A percentile compares a stretch with the other conserved stretches of the same genome.
phyloP scores from a whole-genome alignment of 2,113 vertebrate species.

The Etheostoma cragini region DNA sequence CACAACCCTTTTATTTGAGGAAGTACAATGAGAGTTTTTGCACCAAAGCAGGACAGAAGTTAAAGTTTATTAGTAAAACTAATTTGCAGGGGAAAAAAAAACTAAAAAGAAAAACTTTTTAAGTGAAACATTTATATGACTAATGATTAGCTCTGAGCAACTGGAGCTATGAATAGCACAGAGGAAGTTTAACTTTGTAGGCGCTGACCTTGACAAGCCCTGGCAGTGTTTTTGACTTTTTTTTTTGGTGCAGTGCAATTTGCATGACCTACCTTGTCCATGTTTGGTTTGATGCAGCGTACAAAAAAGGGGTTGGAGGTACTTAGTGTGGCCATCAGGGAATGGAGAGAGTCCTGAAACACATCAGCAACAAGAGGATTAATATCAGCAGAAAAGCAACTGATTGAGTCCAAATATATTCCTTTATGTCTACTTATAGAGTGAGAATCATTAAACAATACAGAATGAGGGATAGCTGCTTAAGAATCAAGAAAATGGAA shows the following conservation, averaged over 20 bases:
- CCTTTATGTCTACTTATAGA: background rate
- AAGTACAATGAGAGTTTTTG: constrained; percentile 64
- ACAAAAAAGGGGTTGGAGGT: constrained; percentile 94
- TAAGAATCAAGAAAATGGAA: background rate
- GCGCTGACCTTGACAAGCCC: constrained; percentile 64
- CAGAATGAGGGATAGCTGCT: background rate
- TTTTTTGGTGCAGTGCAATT: constrained; percentile 49
- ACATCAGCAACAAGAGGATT: constrained; percentile 36
- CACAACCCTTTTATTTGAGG: constrained; percentile 39
- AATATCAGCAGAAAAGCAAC: constrained; percentile 6
- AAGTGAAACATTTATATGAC: constrained; percentile 26
- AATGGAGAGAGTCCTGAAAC: constrained; percentile 92
- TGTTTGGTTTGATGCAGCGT: constrained; percentile 95
- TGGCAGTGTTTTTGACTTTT: constrained; percentile 52
- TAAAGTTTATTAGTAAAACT: constrained; percentile 28
- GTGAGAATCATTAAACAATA: background rate
- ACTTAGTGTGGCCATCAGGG: constrained; percentile 92
- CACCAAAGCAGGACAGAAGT: constrained; percentile 5
- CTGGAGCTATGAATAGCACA: constrained; percentile 60
- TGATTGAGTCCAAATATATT: background rate
- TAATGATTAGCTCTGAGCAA: constrained; percentile 55
- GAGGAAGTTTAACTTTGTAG: constrained; percentile 59
- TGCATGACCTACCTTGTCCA: constrained; percentile 87
- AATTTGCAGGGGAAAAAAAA: constrained; percentile 11
- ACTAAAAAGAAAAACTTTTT: constrained; percentile 25